Evolutionary conservation across 2,113 vertebrate species (phyloP).

Genomic region (Coregonus clupeaformis): DNA sequence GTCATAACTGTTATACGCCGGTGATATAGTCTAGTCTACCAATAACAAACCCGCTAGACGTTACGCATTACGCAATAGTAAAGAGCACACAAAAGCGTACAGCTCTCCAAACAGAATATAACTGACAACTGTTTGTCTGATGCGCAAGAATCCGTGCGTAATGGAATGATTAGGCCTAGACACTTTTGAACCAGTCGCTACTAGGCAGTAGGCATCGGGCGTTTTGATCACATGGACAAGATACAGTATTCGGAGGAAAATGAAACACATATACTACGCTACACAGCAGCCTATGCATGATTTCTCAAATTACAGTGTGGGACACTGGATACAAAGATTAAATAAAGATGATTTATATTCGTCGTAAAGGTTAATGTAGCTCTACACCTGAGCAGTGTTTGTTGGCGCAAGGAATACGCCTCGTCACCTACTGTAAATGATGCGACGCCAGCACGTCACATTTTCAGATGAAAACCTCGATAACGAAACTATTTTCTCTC

Average conservation of each 20-base stretch:
- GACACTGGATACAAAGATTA: not conserved
- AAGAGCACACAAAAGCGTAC: not conserved
- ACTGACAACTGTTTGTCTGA: not conserved
- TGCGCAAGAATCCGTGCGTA: not conserved
- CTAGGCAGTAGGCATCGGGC: no score
- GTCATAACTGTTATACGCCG: slow-evolving; percentile 32
- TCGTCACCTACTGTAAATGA: not conserved
- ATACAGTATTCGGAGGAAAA: not conserved
- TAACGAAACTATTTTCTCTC: not conserved
- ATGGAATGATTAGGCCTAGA: not conserved
- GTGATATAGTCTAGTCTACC: not conserved
- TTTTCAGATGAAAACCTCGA: not conserved
- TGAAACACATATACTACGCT: not conserved
- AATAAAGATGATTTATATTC: not conserved
- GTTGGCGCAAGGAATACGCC: not conserved
- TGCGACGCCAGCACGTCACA: not conserved
- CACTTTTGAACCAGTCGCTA: not conserved
- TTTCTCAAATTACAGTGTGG: not conserved
- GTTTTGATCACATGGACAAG: not conserved
- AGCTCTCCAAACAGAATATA: not conserved
- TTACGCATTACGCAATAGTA: not conserved
- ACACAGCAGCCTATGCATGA: not conserved
- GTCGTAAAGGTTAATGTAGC: not conserved
- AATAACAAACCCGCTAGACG: not conserved
- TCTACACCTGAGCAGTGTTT: not conserved